A percentile compares a stretch with the other conserved stretches of the same genome.
Conservation (phyloP, 2,797 vertebrate genomes). For the Cyclura pinguis region DNA sequence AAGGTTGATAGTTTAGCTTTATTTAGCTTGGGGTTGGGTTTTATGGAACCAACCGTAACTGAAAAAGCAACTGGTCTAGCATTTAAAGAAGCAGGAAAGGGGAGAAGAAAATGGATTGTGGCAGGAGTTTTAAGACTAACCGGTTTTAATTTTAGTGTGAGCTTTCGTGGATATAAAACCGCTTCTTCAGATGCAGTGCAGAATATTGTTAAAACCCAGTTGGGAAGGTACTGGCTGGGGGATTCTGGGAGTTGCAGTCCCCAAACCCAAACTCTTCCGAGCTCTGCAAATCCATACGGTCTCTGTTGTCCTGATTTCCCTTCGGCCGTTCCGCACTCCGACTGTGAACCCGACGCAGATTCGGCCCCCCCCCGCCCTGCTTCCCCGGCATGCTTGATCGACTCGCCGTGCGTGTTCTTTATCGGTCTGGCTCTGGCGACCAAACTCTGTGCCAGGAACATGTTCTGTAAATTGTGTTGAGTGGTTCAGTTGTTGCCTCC, state of each 20-base stretch:
- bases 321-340: background rate
- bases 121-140: too few species aligned
- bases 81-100: too few species aligned
- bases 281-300: background rate
- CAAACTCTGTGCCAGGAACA: background rate
- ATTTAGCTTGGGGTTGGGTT: too few species aligned
- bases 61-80: too few species aligned
- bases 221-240: background rate
- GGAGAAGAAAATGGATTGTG: too few species aligned
- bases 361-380: background rate
- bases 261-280: background rate
- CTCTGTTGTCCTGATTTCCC: background rate
- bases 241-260: background rate
- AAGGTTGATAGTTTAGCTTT: background rate
- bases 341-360: background rate
- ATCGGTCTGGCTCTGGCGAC: background rate
- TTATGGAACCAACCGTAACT: too few species aligned
- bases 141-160: too few species aligned
- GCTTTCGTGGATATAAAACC: too few species aligned
- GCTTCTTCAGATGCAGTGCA: too few species aligned
- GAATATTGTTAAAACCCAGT: too few species aligned
- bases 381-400: background rate
- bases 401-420: background rate
- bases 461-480: conserved; percentile 1
- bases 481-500: conserved; percentile 2